Evolutionary conservation across 2,888 invertebrate species (phyloP), one percentile per base, ranked within the genome.

Genomic region (Dugesia japonica): DNA sequence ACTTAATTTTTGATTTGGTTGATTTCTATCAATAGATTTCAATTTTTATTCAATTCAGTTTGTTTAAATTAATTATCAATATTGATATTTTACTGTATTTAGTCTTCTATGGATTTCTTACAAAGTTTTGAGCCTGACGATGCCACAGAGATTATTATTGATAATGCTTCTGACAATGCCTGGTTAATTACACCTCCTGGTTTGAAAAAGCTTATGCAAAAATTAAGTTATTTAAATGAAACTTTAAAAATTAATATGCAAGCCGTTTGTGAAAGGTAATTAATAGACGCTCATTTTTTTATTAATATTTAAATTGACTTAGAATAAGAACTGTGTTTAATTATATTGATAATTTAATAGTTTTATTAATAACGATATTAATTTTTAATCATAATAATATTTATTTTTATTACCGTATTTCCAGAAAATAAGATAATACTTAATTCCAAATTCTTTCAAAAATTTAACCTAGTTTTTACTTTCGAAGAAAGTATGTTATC

Each of bases 161-260:
- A 75, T 72, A 9, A n/a, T 9, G 42, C n/a, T n/a, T 75, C 75
- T 17, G 42, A 27, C 72, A 71, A 26, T 26, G 42, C 23, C n/a
- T 75, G 75, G 75, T 20, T 20, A 20, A 75, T 75, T n/a, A 75
- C 75, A 1, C 75, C 75, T 23, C 75, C 75, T 56, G 56, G 75
- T 26, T 28, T 73, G 20, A 38, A 38, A 17, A 73, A 73, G n/a
- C 26, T 73, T 9, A 56, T 9, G n/a, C 9, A 56, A n/a, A 56
- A 56, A 23, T 56, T 56, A n/a, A 13, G 4, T 13, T 13, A 9
- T 20, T 7, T 7, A 56, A 56, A 56, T 13, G 56, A 4, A 13
- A 9, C 56, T 9, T 23, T 56, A n/a, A 56, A 56, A n/a, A 56
- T 56, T 4, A 56, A 56, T 23, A 56, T 56, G 56, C 56, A 56